These are phyloP conservation scores for Oxyteleia sp. DNA, from an alignment of 2,888 invertebrate species.

Conservation along the genomic window DNA sequence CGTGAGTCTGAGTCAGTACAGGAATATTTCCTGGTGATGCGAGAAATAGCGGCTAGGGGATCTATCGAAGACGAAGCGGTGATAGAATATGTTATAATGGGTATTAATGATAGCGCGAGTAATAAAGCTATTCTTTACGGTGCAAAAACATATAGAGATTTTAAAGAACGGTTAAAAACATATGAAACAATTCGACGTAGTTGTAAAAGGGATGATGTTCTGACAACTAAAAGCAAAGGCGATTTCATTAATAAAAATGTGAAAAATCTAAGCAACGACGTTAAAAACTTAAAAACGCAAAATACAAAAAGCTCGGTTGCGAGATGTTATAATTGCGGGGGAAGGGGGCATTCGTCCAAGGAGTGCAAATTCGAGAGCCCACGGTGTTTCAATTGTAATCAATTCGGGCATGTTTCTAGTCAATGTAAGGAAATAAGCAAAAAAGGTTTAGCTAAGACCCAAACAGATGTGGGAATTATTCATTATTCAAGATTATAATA, in stretches of 20 bases:
- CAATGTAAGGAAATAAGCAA: background rate
- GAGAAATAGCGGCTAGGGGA: constrained; percentile 45
- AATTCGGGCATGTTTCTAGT: constrained; percentile 76
- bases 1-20: no score
- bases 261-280: no score
- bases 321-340: constrained; percentile 10
- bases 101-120: constrained; percentile 18
- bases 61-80: constrained; percentile 32
- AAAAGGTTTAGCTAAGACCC: background rate
- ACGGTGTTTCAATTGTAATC: constrained; percentile 80
- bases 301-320: background rate
- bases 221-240: background rate
- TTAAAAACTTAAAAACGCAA: background rate
- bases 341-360: constrained; percentile 7
- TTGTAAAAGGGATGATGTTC: background rate
- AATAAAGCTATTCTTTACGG: constrained; percentile 37
- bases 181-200: constrained; percentile 16
- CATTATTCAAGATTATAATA: constrained; percentile 17
- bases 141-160: constrained; percentile 9
- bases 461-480: no score
- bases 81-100: constrained; percentile 40
- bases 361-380: constrained; percentile 63
- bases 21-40: no score
- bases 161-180: constrained; percentile 5
- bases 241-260: constrained; percentile 2